Evolutionary conservation across 1,140 invertebrate species (phyloP).

Genomic region (Vanessa tameamea): DNA sequence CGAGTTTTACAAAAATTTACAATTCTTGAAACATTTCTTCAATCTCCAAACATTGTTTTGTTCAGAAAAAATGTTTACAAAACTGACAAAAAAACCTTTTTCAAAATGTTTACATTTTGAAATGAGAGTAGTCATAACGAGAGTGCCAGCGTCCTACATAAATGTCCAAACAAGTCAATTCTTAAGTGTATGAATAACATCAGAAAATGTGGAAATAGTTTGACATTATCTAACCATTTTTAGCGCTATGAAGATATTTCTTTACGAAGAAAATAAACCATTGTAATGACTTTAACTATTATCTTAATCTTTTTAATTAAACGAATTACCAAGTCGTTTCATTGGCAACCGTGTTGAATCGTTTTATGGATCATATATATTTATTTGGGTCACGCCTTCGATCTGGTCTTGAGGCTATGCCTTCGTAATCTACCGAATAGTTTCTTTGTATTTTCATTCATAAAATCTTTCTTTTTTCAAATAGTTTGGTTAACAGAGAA

Average conservation of each 20-base stretch:
- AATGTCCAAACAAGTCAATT: constrained; percentile 5
- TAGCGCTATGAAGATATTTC: no score
- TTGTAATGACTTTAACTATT: background rate
- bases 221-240: background rate
- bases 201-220: constrained; percentile 1
- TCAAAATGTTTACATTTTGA: constrained; percentile 15
- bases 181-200: constrained; percentile 4
- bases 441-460: no score
- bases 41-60: background rate
- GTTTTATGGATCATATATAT: constrained; percentile 5
- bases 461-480: no score
- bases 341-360: background rate
- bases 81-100: constrained; percentile 7
- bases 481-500: no score
- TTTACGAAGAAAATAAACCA: background rate
- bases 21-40: background rate
- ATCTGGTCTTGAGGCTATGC: background rate
- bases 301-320: background rate
- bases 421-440: no score
- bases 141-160: constrained; percentile 7
- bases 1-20: constrained; percentile 7
- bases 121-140: constrained; percentile 16
- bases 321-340: background rate
- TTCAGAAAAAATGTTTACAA: constrained; percentile 4
- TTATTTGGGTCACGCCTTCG: background rate